phyloP scores from a whole-genome alignment of 2,113 vertebrate species.

The Etia nguti region DNA sequence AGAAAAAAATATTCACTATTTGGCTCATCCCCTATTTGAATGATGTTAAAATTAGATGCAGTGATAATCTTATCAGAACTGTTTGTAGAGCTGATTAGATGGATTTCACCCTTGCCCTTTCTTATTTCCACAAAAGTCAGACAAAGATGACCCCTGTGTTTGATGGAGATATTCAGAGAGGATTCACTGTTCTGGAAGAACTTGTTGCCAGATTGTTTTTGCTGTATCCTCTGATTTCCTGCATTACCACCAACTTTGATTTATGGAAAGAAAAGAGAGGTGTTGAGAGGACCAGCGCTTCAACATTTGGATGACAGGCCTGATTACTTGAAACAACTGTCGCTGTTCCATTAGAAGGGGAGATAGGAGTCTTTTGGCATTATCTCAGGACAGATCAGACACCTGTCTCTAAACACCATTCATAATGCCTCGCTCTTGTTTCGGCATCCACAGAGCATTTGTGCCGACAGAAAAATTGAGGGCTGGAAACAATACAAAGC shows the following conservation, averaged over 20 bases:
- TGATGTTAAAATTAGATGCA: conserved; percentile 22
- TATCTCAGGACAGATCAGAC: conserved; percentile 66
- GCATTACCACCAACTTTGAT: conserved; percentile 33
- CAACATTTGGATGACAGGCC: conserved; percentile 58
- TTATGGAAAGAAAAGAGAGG: conserved; percentile 40
- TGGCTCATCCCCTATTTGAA: conserved; percentile 4
- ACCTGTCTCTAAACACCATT: conserved; percentile 66
- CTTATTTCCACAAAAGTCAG: neutral
- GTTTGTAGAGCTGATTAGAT: neutral
- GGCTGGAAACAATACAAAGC: neutral
- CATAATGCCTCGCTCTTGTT: conserved; percentile 35
- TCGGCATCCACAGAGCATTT: conserved; percentile 13
- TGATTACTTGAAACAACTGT: conserved; percentile 67
- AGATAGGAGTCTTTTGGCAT: conserved; percentile 59
- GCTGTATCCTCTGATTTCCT: neutral
- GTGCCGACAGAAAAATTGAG: conserved; percentile 18
- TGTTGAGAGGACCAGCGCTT: conserved; percentile 40
- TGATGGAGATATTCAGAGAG: neutral
- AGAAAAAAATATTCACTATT: conserved; percentile 34
- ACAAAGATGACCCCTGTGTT: neutral
- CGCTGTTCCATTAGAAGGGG: conserved; percentile 56
- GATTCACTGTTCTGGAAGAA: conserved; percentile 15
- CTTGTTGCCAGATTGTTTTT: conserved; percentile 6
- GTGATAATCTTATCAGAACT: neutral
- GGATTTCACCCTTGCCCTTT: neutral